These are phyloP conservation scores for Lamprologus callipterus DNA, from an alignment of 2,113 vertebrate species.

Conservation along the genomic window DNA sequence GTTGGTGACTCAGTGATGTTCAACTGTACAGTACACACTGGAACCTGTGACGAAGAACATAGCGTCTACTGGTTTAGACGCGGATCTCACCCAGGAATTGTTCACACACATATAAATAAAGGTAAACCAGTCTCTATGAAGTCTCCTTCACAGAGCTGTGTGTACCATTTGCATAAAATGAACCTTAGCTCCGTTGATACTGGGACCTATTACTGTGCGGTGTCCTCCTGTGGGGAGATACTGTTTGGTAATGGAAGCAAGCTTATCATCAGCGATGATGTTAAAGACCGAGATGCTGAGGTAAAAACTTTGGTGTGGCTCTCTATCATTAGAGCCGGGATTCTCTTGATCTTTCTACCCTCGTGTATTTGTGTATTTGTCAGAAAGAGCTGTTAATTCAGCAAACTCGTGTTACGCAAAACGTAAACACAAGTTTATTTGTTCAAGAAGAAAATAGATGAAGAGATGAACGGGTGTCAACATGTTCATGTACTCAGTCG, in stretches of 20 bases:
- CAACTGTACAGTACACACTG: slow-evolving; percentile 25
- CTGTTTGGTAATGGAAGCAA: slow-evolving; percentile 32
- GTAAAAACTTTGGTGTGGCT: background rate
- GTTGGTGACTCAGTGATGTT: slow-evolving; percentile 34
- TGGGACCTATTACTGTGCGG: slow-evolving; percentile 35
- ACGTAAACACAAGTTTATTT: background rate
- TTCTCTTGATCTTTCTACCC: background rate
- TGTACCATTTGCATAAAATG: slow-evolving; percentile 22
- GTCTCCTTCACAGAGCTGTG: slow-evolving; percentile 1
- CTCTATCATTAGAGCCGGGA: background rate
- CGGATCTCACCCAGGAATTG: background rate
- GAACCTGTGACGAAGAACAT: slow-evolving; percentile 3
- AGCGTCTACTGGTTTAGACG: slow-evolving; percentile 49
- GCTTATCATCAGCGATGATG: background rate
- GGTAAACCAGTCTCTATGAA: background rate
- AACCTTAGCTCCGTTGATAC: slow-evolving; percentile 8
- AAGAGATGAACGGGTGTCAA: background rate
- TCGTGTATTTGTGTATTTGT: background rate
- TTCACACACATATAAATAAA: background rate
- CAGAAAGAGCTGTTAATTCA: background rate
- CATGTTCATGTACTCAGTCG: rapidly evolving
- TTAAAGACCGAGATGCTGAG: background rate
- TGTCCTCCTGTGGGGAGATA: slow-evolving; percentile 40
- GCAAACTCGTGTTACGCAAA: rapidly evolving
- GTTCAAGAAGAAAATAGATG: background rate